Base-by-base conservation (phyloP, 1,140 invertebrate species). In the Formica exsecta region DNA sequence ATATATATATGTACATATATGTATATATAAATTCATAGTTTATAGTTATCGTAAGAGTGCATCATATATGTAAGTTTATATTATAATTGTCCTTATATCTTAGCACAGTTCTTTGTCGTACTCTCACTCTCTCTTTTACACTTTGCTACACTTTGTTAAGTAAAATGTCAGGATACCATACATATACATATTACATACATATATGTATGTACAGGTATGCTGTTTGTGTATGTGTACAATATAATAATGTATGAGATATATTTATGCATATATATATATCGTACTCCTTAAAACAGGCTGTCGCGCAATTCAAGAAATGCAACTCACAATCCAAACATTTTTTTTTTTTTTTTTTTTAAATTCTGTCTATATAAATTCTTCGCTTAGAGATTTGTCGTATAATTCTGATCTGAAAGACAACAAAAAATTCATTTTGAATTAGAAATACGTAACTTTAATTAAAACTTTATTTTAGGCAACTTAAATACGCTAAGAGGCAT, bases 221-320 rank as follows among this genome's bases (percentile, higher is more conserved):
- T 87, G 80, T 87, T 65, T 76, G 59, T 90, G 59, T 88, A 54
- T 80, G 73, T 89, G 54, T 89, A 85, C 11, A 83, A 74, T 71
- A 74, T 83, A 83, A 29, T 83, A 83, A 83, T 83, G 51, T 51
- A 71, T 32, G 54, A 73, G 68, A 74, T 51, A 51, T 73, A 73
- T 74, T 83, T 83, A 83, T 62, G 77, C 66, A 32, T 66, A 70
- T 36, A 81, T 41, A 19, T 71, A 22, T 62, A 74, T 25, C 79
- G 68, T 57, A 83, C 9, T 9, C 19, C 57, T 16, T 19, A 8
- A 36, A 83, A 8, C 29, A 62, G n/a, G 2, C 38, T 16, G 29
- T 62, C 19, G 32, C 13, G 38, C 36, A 44, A 62, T 13, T 74
- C 54, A 9, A 54, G 29, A 77, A 22, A 25, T n/a, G 16, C 29